These are phyloP conservation scores for Malurus alboscapulatus DNA, from an alignment of 2,113 vertebrate species.

Conservation along the genomic window DNA sequence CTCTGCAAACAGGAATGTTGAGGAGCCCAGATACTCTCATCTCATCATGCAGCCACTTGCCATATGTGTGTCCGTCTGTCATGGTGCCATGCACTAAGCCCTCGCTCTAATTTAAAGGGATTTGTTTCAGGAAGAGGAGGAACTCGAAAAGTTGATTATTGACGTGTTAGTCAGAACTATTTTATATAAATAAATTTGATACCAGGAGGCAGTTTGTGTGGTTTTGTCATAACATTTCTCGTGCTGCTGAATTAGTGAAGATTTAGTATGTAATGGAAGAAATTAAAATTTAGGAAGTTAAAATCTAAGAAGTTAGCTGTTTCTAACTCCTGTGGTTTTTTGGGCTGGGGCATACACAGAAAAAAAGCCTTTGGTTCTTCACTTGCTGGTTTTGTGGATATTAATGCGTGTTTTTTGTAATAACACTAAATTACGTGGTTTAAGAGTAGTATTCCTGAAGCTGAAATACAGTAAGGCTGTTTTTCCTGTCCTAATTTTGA, in stretches of 20 bases:
- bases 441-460: background rate
- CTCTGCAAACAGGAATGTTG: background rate
- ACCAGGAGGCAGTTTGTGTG: background rate
- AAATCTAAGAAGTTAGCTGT: background rate
- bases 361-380: background rate
- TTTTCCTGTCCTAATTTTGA: background rate
- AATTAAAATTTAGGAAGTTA: background rate
- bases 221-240: background rate
- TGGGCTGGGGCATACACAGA: background rate
- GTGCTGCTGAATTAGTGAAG: background rate
- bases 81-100: background rate
- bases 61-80: background rate
- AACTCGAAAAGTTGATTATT: background rate
- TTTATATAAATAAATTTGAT: background rate
- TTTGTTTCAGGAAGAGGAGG: background rate
- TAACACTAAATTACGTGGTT: background rate
- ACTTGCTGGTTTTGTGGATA: background rate
- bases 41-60: fast-evolving
- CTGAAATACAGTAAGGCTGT: background rate
- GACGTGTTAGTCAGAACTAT: background rate
- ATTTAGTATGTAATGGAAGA: background rate
- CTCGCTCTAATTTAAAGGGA: background rate
- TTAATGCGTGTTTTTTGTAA: background rate
- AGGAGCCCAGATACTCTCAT: background rate
- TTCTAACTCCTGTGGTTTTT: background rate